These are phyloP conservation scores for Mirounga angustirostris DNA, from an alignment of 2,113 vertebrate species.

Conservation along the genomic window DNA sequence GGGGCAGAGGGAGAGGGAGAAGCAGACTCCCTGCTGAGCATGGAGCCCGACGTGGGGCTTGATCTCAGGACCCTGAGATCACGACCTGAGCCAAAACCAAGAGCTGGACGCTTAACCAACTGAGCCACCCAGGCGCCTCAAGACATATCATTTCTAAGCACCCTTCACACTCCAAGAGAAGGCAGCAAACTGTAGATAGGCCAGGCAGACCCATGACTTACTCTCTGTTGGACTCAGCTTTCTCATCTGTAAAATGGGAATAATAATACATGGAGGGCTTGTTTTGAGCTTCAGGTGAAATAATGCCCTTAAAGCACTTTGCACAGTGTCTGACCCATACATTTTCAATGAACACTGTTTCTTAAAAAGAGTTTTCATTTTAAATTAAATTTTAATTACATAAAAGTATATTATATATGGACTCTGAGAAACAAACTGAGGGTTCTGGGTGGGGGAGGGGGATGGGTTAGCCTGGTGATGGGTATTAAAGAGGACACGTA, in stretches of 20 bases:
- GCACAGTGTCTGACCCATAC: neutral
- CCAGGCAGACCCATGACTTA: neutral
- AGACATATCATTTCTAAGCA: neutral
- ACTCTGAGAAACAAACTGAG: no score
- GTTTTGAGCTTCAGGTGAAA: neutral
- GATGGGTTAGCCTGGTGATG: no score
- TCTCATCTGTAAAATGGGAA: neutral
- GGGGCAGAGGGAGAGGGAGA: neutral
- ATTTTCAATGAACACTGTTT: neutral
- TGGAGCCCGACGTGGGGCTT: neutral
- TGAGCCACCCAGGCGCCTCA: neutral
- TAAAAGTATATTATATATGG: neutral
- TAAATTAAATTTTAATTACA: conserved; percentile 14
- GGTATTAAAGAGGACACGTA: no score
- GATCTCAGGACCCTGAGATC: neutral
- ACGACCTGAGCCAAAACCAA: neutral
- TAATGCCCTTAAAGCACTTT: neutral
- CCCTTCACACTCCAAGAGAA: neutral
- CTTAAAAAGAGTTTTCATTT: neutral
- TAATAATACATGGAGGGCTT: neutral
- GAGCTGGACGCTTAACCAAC: neutral
- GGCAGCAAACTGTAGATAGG: neutral
- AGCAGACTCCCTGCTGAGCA: neutral
- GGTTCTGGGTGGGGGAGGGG: no score
- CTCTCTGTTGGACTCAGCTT: neutral